Percentiles rank a stretch among this genome's conserved stretches.
phyloP scores from a whole-genome alignment of 2,888 invertebrate genomes.

The Xanthorhoe spadicearia region DNA sequence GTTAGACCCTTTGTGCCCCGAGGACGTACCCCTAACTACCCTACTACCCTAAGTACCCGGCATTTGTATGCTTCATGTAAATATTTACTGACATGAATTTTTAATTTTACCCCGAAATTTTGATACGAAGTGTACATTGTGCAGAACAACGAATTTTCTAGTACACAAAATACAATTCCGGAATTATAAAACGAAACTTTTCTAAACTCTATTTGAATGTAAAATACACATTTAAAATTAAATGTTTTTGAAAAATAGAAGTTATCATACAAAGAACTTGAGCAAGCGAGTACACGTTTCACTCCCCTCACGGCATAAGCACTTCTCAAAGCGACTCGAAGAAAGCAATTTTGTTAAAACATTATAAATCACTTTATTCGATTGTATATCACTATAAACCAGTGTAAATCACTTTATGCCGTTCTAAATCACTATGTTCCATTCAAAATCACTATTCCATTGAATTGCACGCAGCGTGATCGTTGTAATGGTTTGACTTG shows the following conservation, averaged over 20 bases:
- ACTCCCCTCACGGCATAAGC: slow-evolving; percentile 2
- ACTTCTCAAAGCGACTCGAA: slow-evolving; percentile 3
- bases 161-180: too few relatives aligned
- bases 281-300: background rate
- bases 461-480: slow-evolving; percentile 37
- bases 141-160: background rate
- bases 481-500: slow-evolving; percentile 27
- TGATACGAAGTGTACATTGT: background rate
- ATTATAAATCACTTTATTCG: slow-evolving; percentile 32
- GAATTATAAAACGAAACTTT: too few relatives aligned
- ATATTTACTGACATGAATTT: slow-evolving; percentile 28
- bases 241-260: too few relatives aligned
- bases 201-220: too few relatives aligned
- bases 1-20: slow-evolving; percentile 27
- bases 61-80: slow-evolving; percentile 18
- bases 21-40: slow-evolving; percentile 25
- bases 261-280: background rate
- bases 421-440: slow-evolving; percentile 26
- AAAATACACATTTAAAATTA: too few relatives aligned
- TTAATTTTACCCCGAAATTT: slow-evolving; percentile 4
- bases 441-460: slow-evolving; percentile 31
- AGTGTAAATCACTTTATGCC: slow-evolving; percentile 30
- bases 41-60: slow-evolving; percentile 16
- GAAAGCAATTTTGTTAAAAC: slow-evolving; percentile 29
- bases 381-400: slow-evolving; percentile 24